These are phyloP conservation scores for Agrochola macilenta DNA, from an alignment of 2,888 invertebrate species.

Conservation along the genomic window DNA sequence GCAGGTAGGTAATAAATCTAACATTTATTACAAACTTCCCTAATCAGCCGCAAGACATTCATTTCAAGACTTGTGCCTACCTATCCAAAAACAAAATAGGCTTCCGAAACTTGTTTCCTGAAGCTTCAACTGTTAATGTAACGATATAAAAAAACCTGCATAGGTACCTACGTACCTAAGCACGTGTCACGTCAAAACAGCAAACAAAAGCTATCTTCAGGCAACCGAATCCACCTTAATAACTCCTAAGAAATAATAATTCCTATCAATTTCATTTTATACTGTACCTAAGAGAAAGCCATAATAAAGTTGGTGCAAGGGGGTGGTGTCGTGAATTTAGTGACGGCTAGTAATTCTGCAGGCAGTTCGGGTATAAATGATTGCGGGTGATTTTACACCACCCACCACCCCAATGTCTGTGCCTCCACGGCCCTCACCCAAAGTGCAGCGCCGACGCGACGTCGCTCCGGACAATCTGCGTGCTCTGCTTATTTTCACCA, in stretches of 20 bases:
- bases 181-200: neutral
- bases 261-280: conserved; percentile 67
- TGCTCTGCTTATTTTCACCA: conserved; percentile 90
- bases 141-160: neutral
- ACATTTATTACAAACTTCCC: neutral
- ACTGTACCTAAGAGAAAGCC: conserved; percentile 62
- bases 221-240: conserved; percentile 13
- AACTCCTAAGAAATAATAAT: conserved; percentile 50
- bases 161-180: neutral
- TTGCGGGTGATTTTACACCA: conserved; percentile 90
- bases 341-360: conserved; percentile 89
- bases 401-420: conserved; percentile 83
- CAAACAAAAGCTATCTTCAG: conserved; percentile 19
- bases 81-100: neutral
- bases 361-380: conserved; percentile 91
- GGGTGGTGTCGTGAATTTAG: conserved; percentile 81
- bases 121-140: neutral
- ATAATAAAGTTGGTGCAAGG: conserved; percentile 66
- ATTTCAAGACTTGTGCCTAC: too few species aligned
- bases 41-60: neutral
- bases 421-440: conserved; percentile 78
- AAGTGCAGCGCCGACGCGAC: conserved; percentile 88
- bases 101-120: neutral
- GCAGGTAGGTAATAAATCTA: neutral
- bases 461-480: conserved; percentile 90